These are phyloP conservation scores for Limnodromus scolopaceus DNA, from an alignment of 2,797 vertebrate genomes.

Conservation along the genomic window DNA sequence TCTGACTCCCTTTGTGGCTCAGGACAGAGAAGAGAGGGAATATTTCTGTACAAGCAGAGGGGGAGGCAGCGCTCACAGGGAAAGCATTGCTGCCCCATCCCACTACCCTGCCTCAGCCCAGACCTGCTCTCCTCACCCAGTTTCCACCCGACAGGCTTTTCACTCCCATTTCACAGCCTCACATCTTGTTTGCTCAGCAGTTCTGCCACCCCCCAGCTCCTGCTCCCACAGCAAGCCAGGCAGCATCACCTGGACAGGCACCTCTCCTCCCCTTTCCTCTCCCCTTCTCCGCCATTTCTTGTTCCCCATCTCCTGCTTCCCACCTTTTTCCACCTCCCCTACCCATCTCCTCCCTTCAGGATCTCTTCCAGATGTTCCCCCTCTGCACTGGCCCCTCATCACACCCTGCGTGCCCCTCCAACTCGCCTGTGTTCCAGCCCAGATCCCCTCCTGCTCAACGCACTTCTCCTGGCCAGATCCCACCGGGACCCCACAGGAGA, in stretches of 20 bases:
- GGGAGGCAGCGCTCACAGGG: background rate
- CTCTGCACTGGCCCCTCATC: background rate
- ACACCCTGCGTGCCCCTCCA: fast-evolving
- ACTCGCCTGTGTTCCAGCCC: background rate
- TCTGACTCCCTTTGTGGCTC: background rate
- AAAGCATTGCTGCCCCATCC: fast-evolving
- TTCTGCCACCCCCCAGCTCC: background rate
- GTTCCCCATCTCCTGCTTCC: background rate
- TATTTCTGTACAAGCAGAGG: background rate
- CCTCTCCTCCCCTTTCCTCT: background rate
- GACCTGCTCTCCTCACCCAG: background rate
- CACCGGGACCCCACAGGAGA: background rate
- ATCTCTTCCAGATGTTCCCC: background rate
- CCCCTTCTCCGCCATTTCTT: background rate
- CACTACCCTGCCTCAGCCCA: background rate
- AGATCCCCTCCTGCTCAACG: background rate
- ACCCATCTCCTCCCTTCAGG: background rate
- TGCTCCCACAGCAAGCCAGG: background rate
- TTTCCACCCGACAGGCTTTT: background rate
- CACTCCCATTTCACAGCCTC: background rate
- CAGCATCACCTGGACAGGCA: background rate
- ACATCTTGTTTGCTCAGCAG: background rate
- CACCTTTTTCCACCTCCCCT: background rate
- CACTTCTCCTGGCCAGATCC: background rate
- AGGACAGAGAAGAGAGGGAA: background rate